phyloP scores from a whole-genome alignment of 2,113 vertebrate species.

The Perccottus glenii region DNA sequence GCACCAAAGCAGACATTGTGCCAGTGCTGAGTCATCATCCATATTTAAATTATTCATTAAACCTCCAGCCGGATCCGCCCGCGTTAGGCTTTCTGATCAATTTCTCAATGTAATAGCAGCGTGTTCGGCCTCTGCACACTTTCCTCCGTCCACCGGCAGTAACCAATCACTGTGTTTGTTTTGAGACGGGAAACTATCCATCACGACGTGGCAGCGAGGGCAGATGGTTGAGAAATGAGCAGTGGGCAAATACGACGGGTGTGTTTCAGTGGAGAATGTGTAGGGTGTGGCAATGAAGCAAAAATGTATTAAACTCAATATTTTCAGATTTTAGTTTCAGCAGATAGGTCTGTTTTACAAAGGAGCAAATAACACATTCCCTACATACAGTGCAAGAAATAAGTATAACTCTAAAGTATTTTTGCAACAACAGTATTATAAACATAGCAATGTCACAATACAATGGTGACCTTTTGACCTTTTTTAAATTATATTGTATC shows the following conservation, averaged over 20 bases:
- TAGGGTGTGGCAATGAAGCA: neutral
- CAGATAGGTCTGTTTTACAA: too few relatives aligned
- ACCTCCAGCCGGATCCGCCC: conserved; percentile 30
- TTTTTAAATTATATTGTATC: too few relatives aligned
- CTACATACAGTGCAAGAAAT: too few relatives aligned
- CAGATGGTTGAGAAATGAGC: conserved; percentile 5
- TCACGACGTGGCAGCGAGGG: conserved; percentile 37
- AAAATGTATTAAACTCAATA: too few relatives aligned
- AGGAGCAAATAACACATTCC: too few relatives aligned
- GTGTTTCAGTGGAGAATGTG: neutral
- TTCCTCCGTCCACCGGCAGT: conserved; percentile 21
- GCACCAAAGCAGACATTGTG: conserved; percentile 13
- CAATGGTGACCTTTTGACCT: too few relatives aligned
- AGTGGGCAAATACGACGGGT: conserved; percentile 7
- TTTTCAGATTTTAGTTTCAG: too few relatives aligned
- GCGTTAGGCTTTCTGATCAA: conserved; percentile 62
- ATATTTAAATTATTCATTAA: conserved; percentile 79
- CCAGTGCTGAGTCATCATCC: conserved; percentile 68
- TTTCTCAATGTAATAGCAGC: conserved; percentile 43
- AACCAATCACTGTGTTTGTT: conserved; percentile 53
- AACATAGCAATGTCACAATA: too few relatives aligned
- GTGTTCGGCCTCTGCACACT: conserved; percentile 9
- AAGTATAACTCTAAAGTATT: too few relatives aligned
- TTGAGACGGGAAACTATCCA: conserved; percentile 51
- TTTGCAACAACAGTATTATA: too few relatives aligned